These are phyloP conservation scores for Struthidea cinerea DNA, from an alignment of 2,113 vertebrate species.

Conservation along the genomic window DNA sequence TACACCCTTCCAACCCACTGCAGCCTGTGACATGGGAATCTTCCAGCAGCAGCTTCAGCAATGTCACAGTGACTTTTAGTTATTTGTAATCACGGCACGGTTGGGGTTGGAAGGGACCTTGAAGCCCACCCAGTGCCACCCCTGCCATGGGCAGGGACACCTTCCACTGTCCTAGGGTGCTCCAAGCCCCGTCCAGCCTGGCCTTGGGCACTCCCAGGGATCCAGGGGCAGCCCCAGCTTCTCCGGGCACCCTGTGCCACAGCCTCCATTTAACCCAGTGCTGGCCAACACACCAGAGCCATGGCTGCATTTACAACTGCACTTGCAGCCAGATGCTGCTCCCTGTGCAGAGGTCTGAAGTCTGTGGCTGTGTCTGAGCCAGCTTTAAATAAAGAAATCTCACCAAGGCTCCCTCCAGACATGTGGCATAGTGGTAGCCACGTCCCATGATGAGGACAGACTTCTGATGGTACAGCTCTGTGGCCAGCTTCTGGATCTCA, in stretches of 20 bases:
- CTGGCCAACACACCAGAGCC: background rate
- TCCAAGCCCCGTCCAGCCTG: background rate
- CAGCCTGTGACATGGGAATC: accelerated
- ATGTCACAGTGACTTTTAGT: background rate
- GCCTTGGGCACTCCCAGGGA: background rate
- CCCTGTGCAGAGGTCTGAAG: background rate
- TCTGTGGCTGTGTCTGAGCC: background rate
- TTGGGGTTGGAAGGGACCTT: background rate
- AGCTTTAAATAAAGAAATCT: background rate
- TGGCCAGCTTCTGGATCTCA: slow-evolving; percentile 93
- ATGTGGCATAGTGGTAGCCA: slow-evolving; percentile 96
- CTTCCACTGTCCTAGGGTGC: background rate
- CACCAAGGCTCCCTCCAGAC: slow-evolving; percentile 94
- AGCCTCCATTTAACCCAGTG: background rate
- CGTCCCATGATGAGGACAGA: slow-evolving; percentile 98
- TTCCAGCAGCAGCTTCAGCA: background rate
- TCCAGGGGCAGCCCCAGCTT: background rate
- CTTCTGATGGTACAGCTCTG: slow-evolving; percentile 94
- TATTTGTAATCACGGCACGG: background rate
- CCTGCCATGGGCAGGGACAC: background rate
- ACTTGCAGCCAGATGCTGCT: accelerated
- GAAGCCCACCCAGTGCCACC: background rate
- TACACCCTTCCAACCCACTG: background rate
- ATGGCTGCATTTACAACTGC: background rate
- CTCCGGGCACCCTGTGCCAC: background rate